A percentile compares a stretch with the other conserved stretches of the same genome.
phyloP scores from a whole-genome alignment of 2,888 invertebrate genomes.

The Drosophila diplacantha region DNA sequence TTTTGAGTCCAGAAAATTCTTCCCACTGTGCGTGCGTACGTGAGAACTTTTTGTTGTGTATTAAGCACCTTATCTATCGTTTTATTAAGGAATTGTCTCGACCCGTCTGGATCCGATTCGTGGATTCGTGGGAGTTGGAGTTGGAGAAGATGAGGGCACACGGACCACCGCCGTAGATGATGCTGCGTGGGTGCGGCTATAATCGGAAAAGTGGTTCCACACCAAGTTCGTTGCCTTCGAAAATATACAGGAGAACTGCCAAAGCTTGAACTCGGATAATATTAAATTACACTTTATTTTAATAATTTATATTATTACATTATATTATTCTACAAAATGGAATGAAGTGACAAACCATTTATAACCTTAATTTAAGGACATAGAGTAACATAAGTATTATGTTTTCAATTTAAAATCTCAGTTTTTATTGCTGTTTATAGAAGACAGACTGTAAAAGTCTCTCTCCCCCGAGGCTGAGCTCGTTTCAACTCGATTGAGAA shows the following conservation, averaged over 20 bases:
- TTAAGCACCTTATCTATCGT: conserved; percentile 59
- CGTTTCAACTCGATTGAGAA: conserved; percentile 6
- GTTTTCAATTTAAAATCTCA: not conserved
- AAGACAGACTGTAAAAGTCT: not conserved
- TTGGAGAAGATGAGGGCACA: conserved; percentile 34
- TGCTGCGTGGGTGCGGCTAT: conserved; percentile 23
- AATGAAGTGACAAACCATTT: too few relatives aligned
- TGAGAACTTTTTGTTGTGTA: conserved; percentile 60
- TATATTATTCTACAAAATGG: too few relatives aligned
- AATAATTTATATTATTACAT: too few relatives aligned
- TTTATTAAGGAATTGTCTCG: conserved; percentile 56
- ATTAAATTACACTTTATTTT: too few relatives aligned
- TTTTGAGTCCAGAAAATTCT: conserved; percentile 33
- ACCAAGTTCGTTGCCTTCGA: conserved; percentile 16
- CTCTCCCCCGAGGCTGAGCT: conserved; percentile 2
- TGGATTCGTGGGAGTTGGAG: conserved; percentile 29
- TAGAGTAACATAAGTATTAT: not conserved
- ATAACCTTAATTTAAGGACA: not conserved
- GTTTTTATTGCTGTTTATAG: not conserved
- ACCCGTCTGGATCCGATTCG: conserved; percentile 42
- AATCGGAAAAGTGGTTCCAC: conserved; percentile 19
- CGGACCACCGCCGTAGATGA: conserved; percentile 31
- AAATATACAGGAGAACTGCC: conserved; percentile 4
- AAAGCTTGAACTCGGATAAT: not conserved
- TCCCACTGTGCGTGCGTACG: conserved; percentile 35